A percentile compares a stretch with the other conserved stretches of the same genome.
Evolutionary conservation across 2,113 vertebrate species (phyloP).

Genomic region (Stigmatopora argus): DNA sequence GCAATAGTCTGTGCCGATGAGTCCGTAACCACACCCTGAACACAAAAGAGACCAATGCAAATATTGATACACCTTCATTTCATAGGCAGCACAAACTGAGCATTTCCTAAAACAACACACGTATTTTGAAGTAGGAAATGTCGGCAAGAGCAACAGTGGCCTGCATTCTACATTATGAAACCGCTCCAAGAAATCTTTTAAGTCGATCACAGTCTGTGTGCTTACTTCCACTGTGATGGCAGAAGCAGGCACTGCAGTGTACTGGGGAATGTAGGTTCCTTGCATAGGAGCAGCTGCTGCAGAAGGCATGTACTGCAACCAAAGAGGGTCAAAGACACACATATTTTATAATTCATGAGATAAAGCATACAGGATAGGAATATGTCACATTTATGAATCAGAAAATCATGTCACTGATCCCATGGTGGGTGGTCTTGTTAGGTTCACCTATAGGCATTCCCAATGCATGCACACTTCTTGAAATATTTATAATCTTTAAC

Average conservation of each 20-base stretch:
- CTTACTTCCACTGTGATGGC: constrained; percentile 98
- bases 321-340: constrained; percentile 7
- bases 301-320: constrained; percentile 92
- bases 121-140: background rate
- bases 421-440: no score
- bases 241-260: constrained; percentile 99
- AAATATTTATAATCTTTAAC: no score
- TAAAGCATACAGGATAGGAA: background rate
- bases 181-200: background rate
- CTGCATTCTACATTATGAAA: background rate
- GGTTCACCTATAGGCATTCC: no score
- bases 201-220: constrained; percentile 9
- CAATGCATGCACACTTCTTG: no score
- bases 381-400: background rate
- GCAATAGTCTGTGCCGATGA: constrained; percentile 86
- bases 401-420: background rate
- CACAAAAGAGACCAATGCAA: constrained; percentile 6
- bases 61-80: background rate
- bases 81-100: background rate
- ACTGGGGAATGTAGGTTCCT: constrained; percentile 99
- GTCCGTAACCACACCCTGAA: constrained; percentile 91
- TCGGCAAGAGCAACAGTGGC: background rate
- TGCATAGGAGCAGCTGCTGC: constrained; percentile 98
- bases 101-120: background rate
- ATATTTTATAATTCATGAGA: no score